These are phyloP conservation scores for Cosmopolites sordidus DNA, from an alignment of 2,888 invertebrate species.

Conservation along the genomic window DNA sequence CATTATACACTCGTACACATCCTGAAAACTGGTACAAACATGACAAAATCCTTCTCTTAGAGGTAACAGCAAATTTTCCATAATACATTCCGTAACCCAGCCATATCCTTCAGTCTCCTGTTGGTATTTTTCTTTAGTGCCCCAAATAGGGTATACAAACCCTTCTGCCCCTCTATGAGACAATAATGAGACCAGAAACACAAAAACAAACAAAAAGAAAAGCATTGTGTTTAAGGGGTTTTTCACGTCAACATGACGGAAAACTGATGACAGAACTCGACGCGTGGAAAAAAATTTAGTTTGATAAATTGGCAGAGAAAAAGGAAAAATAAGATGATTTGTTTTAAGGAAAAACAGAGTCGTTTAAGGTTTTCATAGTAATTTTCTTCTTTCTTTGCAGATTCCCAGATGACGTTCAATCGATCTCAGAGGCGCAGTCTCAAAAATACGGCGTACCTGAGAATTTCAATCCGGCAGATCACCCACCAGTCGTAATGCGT, in stretches of 20 bases:
- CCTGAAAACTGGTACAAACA: constrained; percentile 28
- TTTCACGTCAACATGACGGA: constrained; percentile 22
- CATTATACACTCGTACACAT: constrained; percentile 29
- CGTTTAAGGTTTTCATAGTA: background rate
- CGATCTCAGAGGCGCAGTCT: constrained; percentile 19
- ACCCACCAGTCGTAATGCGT: constrained; percentile 37
- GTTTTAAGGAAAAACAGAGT: too few relatives aligned
- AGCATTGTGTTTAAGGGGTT: constrained; percentile 6
- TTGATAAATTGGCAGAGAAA: background rate
- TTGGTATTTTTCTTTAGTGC: constrained; percentile 7
- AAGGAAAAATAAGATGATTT: background rate
- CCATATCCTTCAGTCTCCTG: constrained; percentile 14
- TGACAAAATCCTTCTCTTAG: constrained; percentile 30
- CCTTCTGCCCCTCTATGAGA: background rate
- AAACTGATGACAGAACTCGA: background rate
- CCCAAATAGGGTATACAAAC: constrained; percentile 28
- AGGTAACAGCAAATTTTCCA: constrained; percentile 26
- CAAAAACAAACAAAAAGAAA: constrained; percentile 18
- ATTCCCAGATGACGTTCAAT: constrained; percentile 21
- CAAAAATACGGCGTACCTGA: constrained; percentile 34
- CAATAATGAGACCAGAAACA: constrained; percentile 3
- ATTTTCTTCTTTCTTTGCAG: constrained; percentile 20
- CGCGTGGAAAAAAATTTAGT: background rate
- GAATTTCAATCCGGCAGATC: constrained; percentile 37
- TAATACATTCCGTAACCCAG: constrained; percentile 25